A percentile compares a stretch with the other conserved stretches of the same genome.
Conservation (phyloP, 2,797 vertebrate genomes). For the Melanotaenia pygmaea region DNA sequence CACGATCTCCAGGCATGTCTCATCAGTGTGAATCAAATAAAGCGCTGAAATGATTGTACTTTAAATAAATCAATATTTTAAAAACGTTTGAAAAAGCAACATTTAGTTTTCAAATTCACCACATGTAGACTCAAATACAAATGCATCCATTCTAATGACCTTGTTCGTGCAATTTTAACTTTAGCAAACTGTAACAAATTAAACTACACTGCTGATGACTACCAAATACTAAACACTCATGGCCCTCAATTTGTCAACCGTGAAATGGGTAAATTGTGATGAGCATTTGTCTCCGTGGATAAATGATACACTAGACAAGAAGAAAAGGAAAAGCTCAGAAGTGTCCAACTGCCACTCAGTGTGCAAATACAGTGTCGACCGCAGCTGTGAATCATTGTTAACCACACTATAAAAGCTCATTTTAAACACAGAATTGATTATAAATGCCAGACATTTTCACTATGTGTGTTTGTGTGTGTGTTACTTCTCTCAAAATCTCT, state of each 20-base stretch:
- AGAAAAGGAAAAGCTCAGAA: slow-evolving; percentile 1
- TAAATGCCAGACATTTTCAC: slow-evolving; percentile 45
- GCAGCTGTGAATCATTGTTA: slow-evolving; percentile 61
- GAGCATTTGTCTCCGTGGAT: background rate
- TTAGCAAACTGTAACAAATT: background rate
- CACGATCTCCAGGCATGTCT: background rate
- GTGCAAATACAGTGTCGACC: slow-evolving; percentile 37
- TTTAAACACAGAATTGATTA: slow-evolving; percentile 74
- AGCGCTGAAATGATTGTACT: background rate
- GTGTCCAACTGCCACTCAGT: slow-evolving; percentile 27
- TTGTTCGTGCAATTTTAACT: background rate
- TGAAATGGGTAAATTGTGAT: background rate
- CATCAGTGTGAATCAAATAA: background rate
- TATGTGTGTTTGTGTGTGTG: slow-evolving; percentile 37
- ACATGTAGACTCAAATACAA: background rate
- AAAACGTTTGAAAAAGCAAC: background rate
- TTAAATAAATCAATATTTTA: background rate
- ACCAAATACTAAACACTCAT: background rate
- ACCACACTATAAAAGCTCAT: slow-evolving; percentile 70
- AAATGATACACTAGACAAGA: background rate
- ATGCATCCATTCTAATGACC: background rate
- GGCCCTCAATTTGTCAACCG: background rate
- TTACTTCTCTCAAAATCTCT: slow-evolving; percentile 26
- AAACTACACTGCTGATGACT: background rate
- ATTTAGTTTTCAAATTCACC: background rate